Percentiles rank a stretch among this genome's conserved stretches.
phyloP scores from a whole-genome alignment of 2,113 vertebrate species.

The Stigmatopora argus region DNA sequence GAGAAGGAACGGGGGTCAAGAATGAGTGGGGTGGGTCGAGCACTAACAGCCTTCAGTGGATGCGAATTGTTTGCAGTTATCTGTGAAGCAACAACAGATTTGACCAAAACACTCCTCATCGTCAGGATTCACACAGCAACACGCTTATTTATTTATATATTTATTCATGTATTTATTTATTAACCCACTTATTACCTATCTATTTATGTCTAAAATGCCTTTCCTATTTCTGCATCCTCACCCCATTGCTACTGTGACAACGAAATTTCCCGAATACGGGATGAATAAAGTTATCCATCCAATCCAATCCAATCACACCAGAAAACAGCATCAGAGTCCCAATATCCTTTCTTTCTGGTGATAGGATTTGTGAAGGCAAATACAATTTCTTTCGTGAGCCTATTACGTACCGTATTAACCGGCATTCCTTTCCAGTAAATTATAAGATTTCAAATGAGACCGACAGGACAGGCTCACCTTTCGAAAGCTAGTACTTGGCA shows the following conservation, averaged over 20 bases:
- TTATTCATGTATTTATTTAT: too few relatives aligned
- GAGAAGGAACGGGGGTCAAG: slow-evolving; percentile 3
- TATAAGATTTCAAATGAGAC: background rate
- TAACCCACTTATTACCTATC: too few relatives aligned
- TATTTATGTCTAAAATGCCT: too few relatives aligned
- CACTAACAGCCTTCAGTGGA: slow-evolving; percentile 4
- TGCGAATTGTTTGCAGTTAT: slow-evolving; percentile 12
- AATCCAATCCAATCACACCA: too few relatives aligned
- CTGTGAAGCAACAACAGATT: slow-evolving; percentile 11
- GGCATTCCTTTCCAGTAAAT: slow-evolving; percentile 2
- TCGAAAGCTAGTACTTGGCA: background rate
- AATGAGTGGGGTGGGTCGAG: slow-evolving; percentile 12
- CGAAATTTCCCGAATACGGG: too few relatives aligned
- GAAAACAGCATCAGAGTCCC: too few relatives aligned
- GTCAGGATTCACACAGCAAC: background rate
- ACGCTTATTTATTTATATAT: too few relatives aligned
- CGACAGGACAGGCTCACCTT: background rate
- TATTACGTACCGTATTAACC: background rate
- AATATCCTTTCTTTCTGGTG: too few relatives aligned
- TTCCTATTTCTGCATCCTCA: too few relatives aligned
- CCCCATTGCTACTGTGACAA: too few relatives aligned
- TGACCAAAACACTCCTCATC: background rate
- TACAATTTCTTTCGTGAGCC: background rate
- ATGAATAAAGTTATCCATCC: too few relatives aligned
- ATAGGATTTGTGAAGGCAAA: background rate